Percentiles rank a stretch among this genome's conserved stretches.
phyloP scores from a whole-genome alignment of 2,888 invertebrate genomes.

The Smittia aterrima region DNA sequence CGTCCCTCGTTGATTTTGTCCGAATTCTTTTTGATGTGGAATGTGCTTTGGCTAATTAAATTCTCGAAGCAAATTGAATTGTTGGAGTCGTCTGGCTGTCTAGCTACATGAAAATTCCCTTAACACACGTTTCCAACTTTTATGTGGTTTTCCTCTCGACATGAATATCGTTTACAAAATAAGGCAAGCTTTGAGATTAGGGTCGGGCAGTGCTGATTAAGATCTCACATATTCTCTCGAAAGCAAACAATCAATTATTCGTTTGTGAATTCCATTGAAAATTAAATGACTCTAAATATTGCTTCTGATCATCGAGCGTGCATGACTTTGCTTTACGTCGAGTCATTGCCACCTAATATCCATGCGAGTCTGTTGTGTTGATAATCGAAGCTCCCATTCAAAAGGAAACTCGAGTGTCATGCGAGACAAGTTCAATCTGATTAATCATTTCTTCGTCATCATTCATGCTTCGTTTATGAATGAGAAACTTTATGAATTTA shows the following conservation, averaged over 20 bases:
- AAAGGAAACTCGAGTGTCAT: slow-evolving; percentile 20
- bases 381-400: slow-evolving; percentile 9
- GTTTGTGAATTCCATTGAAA: slow-evolving; percentile 22
- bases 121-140: not conserved
- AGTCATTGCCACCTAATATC: slow-evolving; percentile 25
- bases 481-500: slow-evolving; percentile 4
- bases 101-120: not conserved
- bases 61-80: not conserved
- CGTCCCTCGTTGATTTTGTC: not conserved
- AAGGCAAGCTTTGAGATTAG: not conserved
- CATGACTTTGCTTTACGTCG: not conserved
- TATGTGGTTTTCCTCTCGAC: not conserved
- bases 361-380: not conserved
- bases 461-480: not conserved
- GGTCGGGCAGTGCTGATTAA: not conserved
- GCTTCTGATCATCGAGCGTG: slow-evolving; percentile 3
- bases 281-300: slow-evolving; percentile 12
- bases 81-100: not conserved
- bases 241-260: slow-evolving; percentile 22
- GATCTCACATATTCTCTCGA: not conserved
- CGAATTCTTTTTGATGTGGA: not conserved
- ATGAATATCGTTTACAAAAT: slow-evolving; percentile 13
- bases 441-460: slow-evolving; percentile 17
- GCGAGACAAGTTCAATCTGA: slow-evolving; percentile 7
- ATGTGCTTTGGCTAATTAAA: not conserved